Evolutionary conservation across 2,888 invertebrate species (phyloP), one percentile per base, ranked within the genome.

Genomic region (Plagodis pulveraria): DNA sequence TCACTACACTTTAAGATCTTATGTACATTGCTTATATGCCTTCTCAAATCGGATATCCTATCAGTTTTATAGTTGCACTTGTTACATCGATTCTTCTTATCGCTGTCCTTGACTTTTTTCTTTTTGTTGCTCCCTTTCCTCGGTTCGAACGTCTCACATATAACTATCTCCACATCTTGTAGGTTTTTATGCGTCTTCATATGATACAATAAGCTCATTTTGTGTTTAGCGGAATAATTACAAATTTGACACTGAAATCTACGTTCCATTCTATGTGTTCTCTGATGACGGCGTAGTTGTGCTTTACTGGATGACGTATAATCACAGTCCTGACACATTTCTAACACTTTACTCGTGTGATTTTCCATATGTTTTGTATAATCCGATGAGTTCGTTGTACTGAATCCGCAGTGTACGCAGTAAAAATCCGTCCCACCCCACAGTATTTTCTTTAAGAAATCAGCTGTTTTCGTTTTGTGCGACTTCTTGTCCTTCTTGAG

Each of bases 171-270:
- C 9, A 59, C 38, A 8, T 55, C 55, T 2, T 22, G 56, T 0
- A 35, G 11, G 32, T 44, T 48, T 2, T 42, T 53, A 9, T 91
- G 90, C 0, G 77, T 71, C 10, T 84, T 83, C 6, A 91, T 11
- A 54, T 91, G 91, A 46, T 87, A 89, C 0, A 84, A 66, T 0
- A 91, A 22, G 32, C 84, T 84, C 87, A 90, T 89, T 35, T 78
- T 78, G 12, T 88, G 86, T 0, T 76, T 76, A 0, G 90, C 86
- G n/a, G 71, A 73, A 33, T 84, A 90, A 0, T 75, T 75, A 32
- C 91, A 90, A 0, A 84, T n/a, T 0, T 83, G 80, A 5, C 90
- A 90, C 22, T 79, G 78, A 61, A 65, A 86, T 0, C 72, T 65
- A 6, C 80, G 83, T 0, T 84, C 84, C 0, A 76, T 80, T 5